Conservation (phyloP, 1,140 invertebrate species). For the Acromyrmex echinatior region DNA sequence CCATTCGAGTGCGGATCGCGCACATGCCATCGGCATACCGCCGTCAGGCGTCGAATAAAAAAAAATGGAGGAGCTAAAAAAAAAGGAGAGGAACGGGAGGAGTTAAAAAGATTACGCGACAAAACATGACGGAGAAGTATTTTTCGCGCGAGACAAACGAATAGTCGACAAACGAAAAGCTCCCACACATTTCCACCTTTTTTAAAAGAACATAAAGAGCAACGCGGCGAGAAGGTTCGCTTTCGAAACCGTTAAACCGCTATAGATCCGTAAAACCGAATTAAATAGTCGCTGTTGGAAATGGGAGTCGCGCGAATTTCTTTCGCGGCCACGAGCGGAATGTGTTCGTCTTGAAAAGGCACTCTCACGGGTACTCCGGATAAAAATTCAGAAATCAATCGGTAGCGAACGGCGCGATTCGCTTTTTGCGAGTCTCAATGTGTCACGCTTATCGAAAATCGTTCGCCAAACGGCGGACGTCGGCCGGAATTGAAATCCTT, state of each 20-base stretch:
- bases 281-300: conserved; percentile 24
- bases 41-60: conserved; percentile 1
- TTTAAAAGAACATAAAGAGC: background rate
- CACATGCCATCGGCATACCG: conserved; percentile 42
- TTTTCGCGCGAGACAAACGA: conserved; percentile 19
- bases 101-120: conserved; percentile 43
- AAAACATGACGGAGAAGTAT: conserved; percentile 38
- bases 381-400: conserved; percentile 58
- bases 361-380: conserved; percentile 17
- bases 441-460: conserved; percentile 59
- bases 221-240: background rate
- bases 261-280: conserved; percentile 20
- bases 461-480: conserved; percentile 53
- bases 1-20: conserved; percentile 72
- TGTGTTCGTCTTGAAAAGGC: conserved; percentile 12
- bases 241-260: background rate
- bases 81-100: background rate
- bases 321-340: background rate
- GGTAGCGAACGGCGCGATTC: background rate
- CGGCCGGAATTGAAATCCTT: conserved; percentile 62
- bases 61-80: background rate
- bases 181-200: background rate
- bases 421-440: conserved; percentile 51
- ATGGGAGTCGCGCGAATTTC: conserved; percentile 26
- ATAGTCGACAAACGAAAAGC: background rate